These are phyloP conservation scores for Thalassoma bifasciatum DNA, from an alignment of 2,113 vertebrate species.

Conservation along the genomic window DNA sequence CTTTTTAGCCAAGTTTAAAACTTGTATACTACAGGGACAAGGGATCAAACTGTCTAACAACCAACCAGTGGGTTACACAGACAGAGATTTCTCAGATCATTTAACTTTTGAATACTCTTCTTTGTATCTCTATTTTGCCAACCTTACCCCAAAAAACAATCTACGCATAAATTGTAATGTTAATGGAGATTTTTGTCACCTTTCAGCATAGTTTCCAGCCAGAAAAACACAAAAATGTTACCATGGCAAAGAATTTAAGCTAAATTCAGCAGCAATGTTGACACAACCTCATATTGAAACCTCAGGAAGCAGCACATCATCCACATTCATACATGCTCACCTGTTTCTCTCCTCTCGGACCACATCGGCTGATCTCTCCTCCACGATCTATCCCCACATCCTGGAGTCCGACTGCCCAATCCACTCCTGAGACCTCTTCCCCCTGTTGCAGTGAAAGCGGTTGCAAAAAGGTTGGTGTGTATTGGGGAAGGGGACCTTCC, in stretches of 20 bases:
- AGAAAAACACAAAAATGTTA: conserved; percentile 4
- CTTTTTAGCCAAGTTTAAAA: neutral
- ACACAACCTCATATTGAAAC: neutral
- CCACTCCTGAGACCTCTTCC: conserved; percentile 57
- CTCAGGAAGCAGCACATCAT: neutral
- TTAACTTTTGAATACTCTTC: no score
- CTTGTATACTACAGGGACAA: neutral
- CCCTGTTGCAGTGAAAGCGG: conserved; percentile 84
- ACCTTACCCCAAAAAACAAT: no score
- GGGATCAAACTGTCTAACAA: no score
- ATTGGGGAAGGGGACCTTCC: conserved; percentile 68
- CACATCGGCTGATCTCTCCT: conserved; percentile 85
- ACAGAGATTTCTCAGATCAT: no score
- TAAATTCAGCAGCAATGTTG: neutral
- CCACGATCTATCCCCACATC: conserved; percentile 76
- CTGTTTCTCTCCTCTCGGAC: conserved; percentile 86
- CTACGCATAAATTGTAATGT: neutral
- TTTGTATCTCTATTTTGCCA: no score
- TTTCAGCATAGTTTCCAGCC: conserved; percentile 6
- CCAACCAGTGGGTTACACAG: no score
- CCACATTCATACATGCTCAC: conserved; percentile 80
- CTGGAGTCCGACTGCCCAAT: conserved; percentile 46
- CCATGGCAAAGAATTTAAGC: neutral
- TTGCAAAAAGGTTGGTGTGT: conserved; percentile 94
- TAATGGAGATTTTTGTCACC: neutral